Base-by-base conservation (phyloP, 2,888 invertebrate species). In the Melanostoma scalare region DNA sequence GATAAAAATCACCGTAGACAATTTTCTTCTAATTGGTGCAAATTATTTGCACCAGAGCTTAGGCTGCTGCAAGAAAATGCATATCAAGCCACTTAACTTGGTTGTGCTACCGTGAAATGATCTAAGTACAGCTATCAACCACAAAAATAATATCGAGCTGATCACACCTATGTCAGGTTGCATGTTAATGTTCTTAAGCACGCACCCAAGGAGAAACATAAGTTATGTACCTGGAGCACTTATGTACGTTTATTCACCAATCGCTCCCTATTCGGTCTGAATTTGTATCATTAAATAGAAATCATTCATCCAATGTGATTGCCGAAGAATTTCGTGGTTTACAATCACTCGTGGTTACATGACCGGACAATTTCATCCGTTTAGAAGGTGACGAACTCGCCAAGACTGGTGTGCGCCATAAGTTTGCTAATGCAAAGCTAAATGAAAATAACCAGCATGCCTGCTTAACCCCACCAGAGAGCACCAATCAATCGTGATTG, bases 401-500 rank as follows among this genome's bases (percentile, higher is more conserved):
- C 38, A 31, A 36, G 30, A 38, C 38, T 35, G 20, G 20, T 20
- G 20, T 30, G 38, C 20, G 44, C 60, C 68, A 56, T 61, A 68
- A 35, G 48, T 42, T 46, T 38, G 65, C 44, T 71, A 65, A 78
- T 67, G 40, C 9, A 40, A 74, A 50, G 48, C 9, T 68, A 56
- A 61, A 69, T 74, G 75, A 52, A 63, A 74, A 56, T 79, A 63
- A 69, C 36, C 61, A 61, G 33, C 46, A 48, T 44, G 36, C n/a
- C 38, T 50, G 63, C 48, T 42, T 53, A 52, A 60, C 52, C 67
- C 42, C 74, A 50, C 68, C 56, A 38, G 50, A 69, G 55, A 69
- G 63, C 44, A 63, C 63, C 68, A 63, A 72, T 81, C 77, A 77
- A 73, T 77, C 67, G 67, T 68, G 61, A 68, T 63, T 77, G 72